Conservation (phyloP, 2,113 vertebrate species). For the Acrocephalus kingi region DNA sequence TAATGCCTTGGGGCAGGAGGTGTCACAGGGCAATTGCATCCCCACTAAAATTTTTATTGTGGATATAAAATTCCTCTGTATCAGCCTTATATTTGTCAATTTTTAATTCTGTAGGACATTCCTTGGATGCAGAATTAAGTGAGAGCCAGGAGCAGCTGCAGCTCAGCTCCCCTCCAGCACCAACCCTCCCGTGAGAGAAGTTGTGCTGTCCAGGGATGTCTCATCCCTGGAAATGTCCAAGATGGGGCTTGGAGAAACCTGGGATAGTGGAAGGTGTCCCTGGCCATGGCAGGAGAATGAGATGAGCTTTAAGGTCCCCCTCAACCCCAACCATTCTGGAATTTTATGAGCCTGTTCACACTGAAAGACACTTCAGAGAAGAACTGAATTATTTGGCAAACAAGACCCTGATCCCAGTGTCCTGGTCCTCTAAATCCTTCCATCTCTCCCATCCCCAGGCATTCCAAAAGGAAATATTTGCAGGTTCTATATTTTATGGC, state of each 20-base stretch:
- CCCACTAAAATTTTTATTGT: background rate
- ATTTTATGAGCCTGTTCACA: background rate
- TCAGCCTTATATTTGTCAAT: background rate
- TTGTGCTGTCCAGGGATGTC: rapidly evolving
- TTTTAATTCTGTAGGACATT: background rate
- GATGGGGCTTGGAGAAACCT: background rate
- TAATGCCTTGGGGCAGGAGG: background rate
- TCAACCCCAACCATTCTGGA: background rate
- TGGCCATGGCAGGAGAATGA: background rate
- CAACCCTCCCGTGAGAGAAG: background rate
- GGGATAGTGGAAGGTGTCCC: background rate
- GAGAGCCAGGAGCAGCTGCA: background rate
- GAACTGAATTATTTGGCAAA: background rate
- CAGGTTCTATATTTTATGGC: background rate
- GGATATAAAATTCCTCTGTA: background rate
- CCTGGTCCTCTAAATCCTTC: background rate
- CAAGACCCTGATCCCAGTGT: background rate
- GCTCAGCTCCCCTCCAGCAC: background rate
- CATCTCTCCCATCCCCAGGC: background rate
- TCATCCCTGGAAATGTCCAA: background rate
- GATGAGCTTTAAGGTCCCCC: background rate
- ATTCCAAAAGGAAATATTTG: background rate
- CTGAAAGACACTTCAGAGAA: background rate
- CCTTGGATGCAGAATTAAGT: background rate
- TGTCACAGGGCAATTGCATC: background rate